Base-by-base conservation (phyloP, 2,797 vertebrate species). In the Bradypodion pumilum region DNA sequence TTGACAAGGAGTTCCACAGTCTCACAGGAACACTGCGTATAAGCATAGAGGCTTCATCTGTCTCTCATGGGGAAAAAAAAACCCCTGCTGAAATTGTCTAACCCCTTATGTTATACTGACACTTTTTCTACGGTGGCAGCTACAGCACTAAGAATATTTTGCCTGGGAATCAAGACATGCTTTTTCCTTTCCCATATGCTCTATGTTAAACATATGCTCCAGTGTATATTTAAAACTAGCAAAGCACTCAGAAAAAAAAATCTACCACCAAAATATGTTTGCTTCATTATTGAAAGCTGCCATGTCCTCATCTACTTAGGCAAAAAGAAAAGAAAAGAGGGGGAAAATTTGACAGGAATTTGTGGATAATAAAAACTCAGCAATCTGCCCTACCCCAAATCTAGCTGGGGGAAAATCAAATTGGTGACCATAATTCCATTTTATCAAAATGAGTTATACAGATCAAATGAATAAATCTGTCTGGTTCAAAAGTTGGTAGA, bases 121-220 rank as follows among this genome's bases (percentile, higher is more conserved):
- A 85, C 42, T 75, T 80, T 92, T 85, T 87, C 86, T 15, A 65
- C 73, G 40, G 60, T 49, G 60, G 75, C 88, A 89, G 89, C 85
- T 92, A 89, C 87, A 91, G 81, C 85, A 89, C 76, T 81, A 88
- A 83, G 91, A 92, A 89, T 82, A 68, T 74, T 91, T 82, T 92
- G 86, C 76, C 91, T 93, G 87, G 85, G 93, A 94, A 93, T 94
- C 91, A 89, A 88, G 88, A 90, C 87, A 92, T 92, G 89, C 94
- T 94, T 94, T 93, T 94, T 91, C 91, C 85, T 92, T 90, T 88
- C 94, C 94, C 94, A 91, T 95, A 95, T 95, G 94, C 88, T 95
- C 89, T 83, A 49, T 91, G 93, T 91, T 94, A 94, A 95, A 89
- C 91, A 94, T 95, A 95, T 95, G 95, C 92, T 94, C 87, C 83